Conservation (phyloP, 2,888 invertebrate genomes). For the Chironomus riparius region DNA sequence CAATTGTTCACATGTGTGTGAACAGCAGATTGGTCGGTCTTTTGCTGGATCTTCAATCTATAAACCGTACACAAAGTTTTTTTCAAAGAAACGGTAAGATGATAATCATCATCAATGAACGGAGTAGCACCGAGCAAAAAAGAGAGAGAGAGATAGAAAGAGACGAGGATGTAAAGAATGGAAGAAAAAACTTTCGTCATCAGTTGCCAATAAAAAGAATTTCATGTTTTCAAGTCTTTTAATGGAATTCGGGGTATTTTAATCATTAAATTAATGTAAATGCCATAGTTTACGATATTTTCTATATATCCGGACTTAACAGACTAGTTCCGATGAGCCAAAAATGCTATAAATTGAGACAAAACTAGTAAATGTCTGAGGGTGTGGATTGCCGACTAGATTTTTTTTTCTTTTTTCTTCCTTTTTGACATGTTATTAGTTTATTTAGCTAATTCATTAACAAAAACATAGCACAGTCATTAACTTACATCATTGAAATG, state of each 20-base stretch:
- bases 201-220: neutral
- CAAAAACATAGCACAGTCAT: neutral
- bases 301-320: no score
- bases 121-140: neutral
- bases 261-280: neutral
- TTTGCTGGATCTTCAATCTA: no score
- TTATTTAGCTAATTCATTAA: neutral
- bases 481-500: constrained; percentile 18
- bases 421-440: neutral
- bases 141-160: no score
- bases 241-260: neutral
- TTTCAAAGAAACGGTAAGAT: neutral
- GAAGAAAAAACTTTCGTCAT: neutral
- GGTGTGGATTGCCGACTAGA: neutral
- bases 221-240: neutral
- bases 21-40: no score
- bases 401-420: no score
- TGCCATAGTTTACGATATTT: no score
- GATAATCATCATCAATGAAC: neutral
- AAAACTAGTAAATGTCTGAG: no score
- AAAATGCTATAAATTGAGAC: no score
- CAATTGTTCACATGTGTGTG: no score
- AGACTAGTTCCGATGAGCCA: no score
- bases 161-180: neutral
- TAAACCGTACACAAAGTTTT: no score